Base-by-base conservation (phyloP, 2,888 invertebrate species). In the Brachycybe producta region DNA sequence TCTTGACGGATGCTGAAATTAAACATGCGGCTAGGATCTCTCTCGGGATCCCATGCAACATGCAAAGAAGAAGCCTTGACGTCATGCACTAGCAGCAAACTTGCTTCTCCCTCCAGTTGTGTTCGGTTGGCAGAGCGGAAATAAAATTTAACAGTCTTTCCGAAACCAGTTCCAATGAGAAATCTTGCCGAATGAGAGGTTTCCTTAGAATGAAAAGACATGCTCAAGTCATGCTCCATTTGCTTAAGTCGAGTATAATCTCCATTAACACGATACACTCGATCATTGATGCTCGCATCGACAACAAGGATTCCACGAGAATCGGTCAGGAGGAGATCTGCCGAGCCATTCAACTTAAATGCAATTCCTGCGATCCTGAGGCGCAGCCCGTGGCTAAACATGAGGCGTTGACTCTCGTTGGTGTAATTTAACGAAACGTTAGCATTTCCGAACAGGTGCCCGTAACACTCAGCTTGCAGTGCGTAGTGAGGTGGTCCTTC, bases 41-140 rank as follows among this genome's bases (percentile, higher is more conserved):
- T 19, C 8, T 49, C 42, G 7, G 21, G 27, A 42, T 49, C 49
- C 49, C 49, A 49, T 15, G 34, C 32, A n/a, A 46, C 2, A 13
- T 17, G 13, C 3, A 34, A 24, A 5, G 23, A 24, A 5, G 23
- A 32, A 19, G 24, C 46, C 15, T n/a, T 21, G 15, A 36, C 23
- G 1, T 46, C 46, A n/a, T 23, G 36, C 24, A 46, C 24, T 8
- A 21, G 36, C 19, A 23, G 34, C 36, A 30, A 13, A 11, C 44
- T 26, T 28, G 27, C 32, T 17, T n/a, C 13, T 15, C 35, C 35
- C 2, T 35, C 36, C 15, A 46, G 24, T 7, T 24, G 35, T 23
- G 35, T 34, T 24, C 46, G 24, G 36, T 26, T 35, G 7, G 13
- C n/a, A 5, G 46, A 26, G 4, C 15, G 23, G 7, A 46, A 24